Evolutionary conservation across 92 coral and sea anemone genomes (phyloP), one percentile per base, ranked within the genome.

Genomic region (Epizoanthus ramosus): DNA sequence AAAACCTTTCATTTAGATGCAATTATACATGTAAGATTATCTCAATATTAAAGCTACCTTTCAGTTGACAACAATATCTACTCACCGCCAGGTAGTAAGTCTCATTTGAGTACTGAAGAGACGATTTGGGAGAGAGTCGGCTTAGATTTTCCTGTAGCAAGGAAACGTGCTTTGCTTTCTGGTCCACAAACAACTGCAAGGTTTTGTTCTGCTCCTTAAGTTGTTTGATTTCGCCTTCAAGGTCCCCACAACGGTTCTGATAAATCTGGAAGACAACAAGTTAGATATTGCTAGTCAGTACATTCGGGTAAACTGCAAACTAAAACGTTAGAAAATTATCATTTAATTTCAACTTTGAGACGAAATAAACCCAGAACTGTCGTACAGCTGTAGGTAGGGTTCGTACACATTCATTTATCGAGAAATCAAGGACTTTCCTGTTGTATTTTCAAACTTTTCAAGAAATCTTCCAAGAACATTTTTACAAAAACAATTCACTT

Each of bases 181-280:
- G 61, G 16, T 53, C 80, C 57, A 74, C 45, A 19, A 25, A 68
- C 31, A 64, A 45, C 18, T 74, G 75, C n/a, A 75, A 79, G 25
- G 68, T 57, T 52, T 75, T 65, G 21, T 24, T 74, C 45, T 83
- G 60, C 10, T 83, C 87, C 57, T 87, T 70, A 1, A 87, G 7
- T 50, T 35, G 60, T 57, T 83, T 87, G 24, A 71, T 33, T 60
- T 87, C 80, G 23, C 83, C 90, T 35, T 87, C 90, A 60, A 77
- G 41, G 58, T 61, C 22, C 82, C 6, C 41, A 45, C 82, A 77
- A 12, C 82, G 82, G 39, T 43, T 70, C 82, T 77, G 70, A n/a
- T 39, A 61, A 13, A 77, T 43, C 82, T 77, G 65, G 5, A 15
- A 1, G 8, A 50, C 54, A 50, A 10, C 25, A 19, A 58, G 9